These are phyloP conservation scores for Tenodera sinensis DNA, from an alignment of 2,888 invertebrate genomes.

Conservation along the genomic window DNA sequence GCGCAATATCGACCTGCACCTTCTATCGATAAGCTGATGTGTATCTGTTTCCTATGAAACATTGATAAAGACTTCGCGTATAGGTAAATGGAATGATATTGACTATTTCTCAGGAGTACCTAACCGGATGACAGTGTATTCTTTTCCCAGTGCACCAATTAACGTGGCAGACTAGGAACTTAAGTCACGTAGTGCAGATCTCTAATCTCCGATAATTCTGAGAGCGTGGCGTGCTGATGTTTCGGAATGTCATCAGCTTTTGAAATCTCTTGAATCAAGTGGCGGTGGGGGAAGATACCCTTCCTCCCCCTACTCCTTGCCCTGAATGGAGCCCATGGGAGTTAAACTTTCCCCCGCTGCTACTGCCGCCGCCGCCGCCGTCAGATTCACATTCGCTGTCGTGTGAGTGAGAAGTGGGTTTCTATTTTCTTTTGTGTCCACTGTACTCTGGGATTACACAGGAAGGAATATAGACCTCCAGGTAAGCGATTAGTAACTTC, in stretches of 20 bases:
- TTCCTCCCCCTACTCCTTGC: background rate
- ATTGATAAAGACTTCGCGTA: too few relatives aligned
- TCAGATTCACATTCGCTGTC: background rate
- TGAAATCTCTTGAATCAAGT: background rate
- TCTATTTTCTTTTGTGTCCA: background rate
- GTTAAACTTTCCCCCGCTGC: background rate
- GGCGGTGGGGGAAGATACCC: background rate
- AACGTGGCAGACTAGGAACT: background rate
- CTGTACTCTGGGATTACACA: background rate
- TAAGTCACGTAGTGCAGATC: background rate
- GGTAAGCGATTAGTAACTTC: background rate
- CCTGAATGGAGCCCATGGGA: background rate
- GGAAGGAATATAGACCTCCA: background rate
- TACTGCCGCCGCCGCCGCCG: too few relatives aligned
- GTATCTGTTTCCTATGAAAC: too few relatives aligned
- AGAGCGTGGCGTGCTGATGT: background rate
- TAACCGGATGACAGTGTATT: background rate
- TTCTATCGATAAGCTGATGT: too few relatives aligned
- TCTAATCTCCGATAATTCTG: background rate
- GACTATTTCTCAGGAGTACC: too few relatives aligned
- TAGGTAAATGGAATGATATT: too few relatives aligned
- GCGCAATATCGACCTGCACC: too few relatives aligned
- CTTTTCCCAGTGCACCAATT: background rate
- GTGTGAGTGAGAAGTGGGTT: background rate
- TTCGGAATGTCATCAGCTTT: background rate